Evolutionary conservation across 1,140 invertebrate genomes (phyloP).

Genomic region (Lepidurus arcticus): DNA sequence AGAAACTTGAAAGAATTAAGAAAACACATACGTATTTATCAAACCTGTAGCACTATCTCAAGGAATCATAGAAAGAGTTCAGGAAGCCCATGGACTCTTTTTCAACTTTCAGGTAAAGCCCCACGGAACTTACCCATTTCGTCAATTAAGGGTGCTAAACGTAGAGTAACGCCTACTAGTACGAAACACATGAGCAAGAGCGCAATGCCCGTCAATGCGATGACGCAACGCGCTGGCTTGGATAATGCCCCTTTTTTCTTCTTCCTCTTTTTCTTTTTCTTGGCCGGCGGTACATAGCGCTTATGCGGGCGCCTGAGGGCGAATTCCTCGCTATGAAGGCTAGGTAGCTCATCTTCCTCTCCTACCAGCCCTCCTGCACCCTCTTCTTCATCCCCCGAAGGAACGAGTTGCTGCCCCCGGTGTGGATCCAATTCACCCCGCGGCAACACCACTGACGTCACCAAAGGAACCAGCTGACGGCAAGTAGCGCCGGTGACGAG

Average conservation of each 20-base stretch:
- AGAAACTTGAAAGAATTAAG: no score
- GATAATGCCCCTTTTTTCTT: slow-evolving; percentile 32
- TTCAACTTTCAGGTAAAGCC: neutral
- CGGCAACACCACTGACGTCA: slow-evolving; percentile 12
- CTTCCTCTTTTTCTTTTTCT: slow-evolving; percentile 19
- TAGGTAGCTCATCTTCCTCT: neutral
- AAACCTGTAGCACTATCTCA: no score
- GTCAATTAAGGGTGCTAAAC: slow-evolving; percentile 44
- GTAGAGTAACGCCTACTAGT: slow-evolving; percentile 42
- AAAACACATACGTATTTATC: no score
- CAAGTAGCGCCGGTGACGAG: neutral
- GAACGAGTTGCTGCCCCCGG: neutral
- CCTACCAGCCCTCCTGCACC: neutral
- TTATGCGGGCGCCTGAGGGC: slow-evolving; percentile 15
- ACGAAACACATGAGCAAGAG: slow-evolving; percentile 42
- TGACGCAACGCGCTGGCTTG: slow-evolving; percentile 40
- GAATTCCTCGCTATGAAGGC: slow-evolving; percentile 3
- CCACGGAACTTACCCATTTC: slow-evolving; percentile 42
- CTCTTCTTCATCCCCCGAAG: slow-evolving; percentile 2
- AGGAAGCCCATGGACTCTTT: neutral
- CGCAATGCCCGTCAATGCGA: slow-evolving; percentile 40
- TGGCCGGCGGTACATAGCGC: neutral
- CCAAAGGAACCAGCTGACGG: neutral
- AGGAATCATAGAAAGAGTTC: neutral
- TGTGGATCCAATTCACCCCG: neutral